These are phyloP conservation scores for Pycnonotus jocosus DNA, from an alignment of 2,113 vertebrate species.

Conservation along the genomic window DNA sequence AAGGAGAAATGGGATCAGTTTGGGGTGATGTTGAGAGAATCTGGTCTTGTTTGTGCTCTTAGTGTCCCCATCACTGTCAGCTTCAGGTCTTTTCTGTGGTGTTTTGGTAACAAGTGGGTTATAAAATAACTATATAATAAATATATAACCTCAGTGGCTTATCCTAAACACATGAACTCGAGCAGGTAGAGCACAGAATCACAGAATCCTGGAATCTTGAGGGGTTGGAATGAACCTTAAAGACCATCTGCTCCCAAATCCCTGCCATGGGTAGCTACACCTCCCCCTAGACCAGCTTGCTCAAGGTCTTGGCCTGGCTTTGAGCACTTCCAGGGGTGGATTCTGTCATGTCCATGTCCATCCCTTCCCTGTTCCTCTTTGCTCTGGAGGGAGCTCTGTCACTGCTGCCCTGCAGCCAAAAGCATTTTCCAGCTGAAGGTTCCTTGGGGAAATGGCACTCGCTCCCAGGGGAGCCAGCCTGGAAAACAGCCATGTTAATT, in stretches of 20 bases:
- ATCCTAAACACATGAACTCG: neutral
- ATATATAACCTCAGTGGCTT: neutral
- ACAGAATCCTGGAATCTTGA: accelerated
- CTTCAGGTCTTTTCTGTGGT: neutral
- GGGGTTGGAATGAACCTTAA: too few relatives aligned
- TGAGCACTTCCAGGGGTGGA: neutral
- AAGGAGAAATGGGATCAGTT: neutral
- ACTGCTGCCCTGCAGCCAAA: neutral
- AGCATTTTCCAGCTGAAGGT: neutral
- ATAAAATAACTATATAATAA: neutral
- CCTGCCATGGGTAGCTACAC: neutral
- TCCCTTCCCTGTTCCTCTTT: neutral
- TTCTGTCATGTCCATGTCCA: neutral
- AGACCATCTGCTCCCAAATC: neutral
- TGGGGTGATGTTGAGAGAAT: neutral
- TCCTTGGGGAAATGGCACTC: neutral
- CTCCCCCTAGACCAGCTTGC: neutral
- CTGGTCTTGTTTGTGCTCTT: neutral
- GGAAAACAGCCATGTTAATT: neutral
- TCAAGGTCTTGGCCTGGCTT: neutral
- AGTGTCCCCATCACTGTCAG: accelerated
- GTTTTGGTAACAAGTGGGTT: neutral
- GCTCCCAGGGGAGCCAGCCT: neutral
- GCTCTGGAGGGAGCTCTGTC: neutral
- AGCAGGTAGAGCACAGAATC: neutral